Evolutionary conservation across 2,113 vertebrate species (phyloP).

Genomic region (Gnathonemus longibarbis): DNA sequence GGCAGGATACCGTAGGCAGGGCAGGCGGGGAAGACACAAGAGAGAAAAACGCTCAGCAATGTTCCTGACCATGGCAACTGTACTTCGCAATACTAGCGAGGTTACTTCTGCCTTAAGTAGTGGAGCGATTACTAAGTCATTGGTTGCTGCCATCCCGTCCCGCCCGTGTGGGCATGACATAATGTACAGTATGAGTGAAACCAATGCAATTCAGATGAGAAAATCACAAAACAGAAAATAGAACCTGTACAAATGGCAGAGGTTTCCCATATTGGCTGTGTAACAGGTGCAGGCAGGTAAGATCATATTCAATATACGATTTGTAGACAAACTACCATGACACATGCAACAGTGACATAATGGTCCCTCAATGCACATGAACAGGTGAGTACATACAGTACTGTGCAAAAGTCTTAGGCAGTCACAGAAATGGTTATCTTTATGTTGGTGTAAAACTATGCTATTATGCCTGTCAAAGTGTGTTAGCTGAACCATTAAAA

Average conservation of each 20-base stretch:
- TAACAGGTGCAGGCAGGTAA: background rate
- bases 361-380: background rate
- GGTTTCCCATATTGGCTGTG: background rate
- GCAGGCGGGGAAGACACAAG: no score
- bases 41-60: no score
- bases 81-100: no score
- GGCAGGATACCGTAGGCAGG: no score
- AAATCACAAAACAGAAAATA: background rate
- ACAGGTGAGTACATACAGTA: background rate
- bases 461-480: background rate
- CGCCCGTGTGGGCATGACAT: no score
- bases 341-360: background rate
- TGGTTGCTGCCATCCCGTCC: no score
- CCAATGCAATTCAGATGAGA: background rate
- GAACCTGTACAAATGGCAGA: background rate
- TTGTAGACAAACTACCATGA: background rate
- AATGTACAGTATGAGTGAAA: background rate
- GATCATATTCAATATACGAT: background rate
- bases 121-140: no score
- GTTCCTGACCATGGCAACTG: no score
- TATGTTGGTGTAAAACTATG: background rate
- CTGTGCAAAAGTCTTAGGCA: background rate
- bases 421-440: background rate
- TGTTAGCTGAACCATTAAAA: background rate
- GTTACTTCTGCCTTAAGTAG: no score